Evolutionary conservation across 2,888 invertebrate species (phyloP), one percentile per base, ranked within the genome.

Genomic region (Operophtera brumata): DNA sequence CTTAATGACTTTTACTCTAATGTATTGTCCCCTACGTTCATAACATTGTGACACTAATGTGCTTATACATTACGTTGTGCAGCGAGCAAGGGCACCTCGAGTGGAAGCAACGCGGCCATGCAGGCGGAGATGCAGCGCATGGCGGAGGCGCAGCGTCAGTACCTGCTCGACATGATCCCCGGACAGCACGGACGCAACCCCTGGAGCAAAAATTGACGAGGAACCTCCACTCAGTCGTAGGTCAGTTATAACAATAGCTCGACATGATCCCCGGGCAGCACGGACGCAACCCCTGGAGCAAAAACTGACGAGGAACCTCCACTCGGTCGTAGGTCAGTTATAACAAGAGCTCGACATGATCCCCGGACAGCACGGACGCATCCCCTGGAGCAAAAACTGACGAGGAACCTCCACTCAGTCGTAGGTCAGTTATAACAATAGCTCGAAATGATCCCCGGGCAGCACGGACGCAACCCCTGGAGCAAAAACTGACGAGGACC

Each of bases 311-410:
- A 26, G n/a, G n/a, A n/a, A n/a, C n/a, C n/a, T n/a, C n/a, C n/a
- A n/a, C n/a, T n/a, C 26, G 8, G 6, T 26, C 26, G 26, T 26
- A 26, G 40, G 40, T 41, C n/a, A n/a, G n/a, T n/a, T n/a, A n/a
- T n/a, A n/a, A n/a, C n/a, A n/a, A n/a, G n/a, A 28, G 75, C 92
- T 99, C 61, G 98, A 99, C 84, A 97, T 99, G 97, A 97, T 98
- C 75, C 97, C 97, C 28, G 87, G 87, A 0, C 85, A 86, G 59
- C 88, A 89, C 66, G 61, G 72, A 1, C 71, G 88, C 52, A 88
- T 88, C 76, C 88, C 87, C 3, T 88, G 88, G 88, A 84, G 81
- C 65, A 87, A 87, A 78, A 88, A 89, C 77, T 89, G 56, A n/a
- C n/a, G n/a, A n/a, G n/a, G n/a, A n/a, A n/a, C n/a, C n/a, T n/a